phyloP scores from a whole-genome alignment of 2,113 vertebrate species.

The Nasalis larvatus region DNA sequence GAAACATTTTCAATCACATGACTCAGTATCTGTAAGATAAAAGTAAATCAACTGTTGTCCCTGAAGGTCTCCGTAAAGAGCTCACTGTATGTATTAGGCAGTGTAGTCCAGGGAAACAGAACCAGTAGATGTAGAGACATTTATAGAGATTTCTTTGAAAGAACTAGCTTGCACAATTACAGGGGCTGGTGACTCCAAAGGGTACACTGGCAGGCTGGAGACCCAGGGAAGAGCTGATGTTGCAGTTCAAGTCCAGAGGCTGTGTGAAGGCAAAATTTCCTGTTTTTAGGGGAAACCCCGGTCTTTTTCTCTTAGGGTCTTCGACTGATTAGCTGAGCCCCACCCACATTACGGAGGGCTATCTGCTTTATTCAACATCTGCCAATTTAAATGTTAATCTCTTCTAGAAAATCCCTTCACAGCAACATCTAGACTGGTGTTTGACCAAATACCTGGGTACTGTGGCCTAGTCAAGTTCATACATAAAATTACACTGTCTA shows the following conservation, averaged over 20 bases:
- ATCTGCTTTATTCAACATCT: background rate
- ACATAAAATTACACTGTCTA: background rate
- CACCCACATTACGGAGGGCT: background rate
- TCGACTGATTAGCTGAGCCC: background rate
- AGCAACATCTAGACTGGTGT: background rate
- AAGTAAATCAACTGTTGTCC: background rate
- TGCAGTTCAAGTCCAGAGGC: background rate
- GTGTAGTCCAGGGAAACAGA: background rate
- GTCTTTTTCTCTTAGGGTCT: background rate
- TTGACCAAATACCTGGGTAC: background rate
- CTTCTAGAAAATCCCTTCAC: background rate
- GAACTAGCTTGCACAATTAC: background rate
- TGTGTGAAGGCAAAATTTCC: background rate
- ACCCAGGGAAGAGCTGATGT: background rate
- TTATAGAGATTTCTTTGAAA: background rate
- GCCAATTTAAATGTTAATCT: background rate
- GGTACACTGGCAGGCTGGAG: background rate
- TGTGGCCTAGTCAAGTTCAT: background rate
- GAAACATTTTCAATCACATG: background rate
- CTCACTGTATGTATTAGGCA: background rate
- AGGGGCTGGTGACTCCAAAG: background rate
- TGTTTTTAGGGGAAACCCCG: background rate
- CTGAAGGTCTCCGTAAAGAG: background rate
- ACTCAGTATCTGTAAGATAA: background rate
- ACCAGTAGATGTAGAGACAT: background rate